Evolutionary conservation across 2,888 invertebrate genomes (phyloP), one percentile per base, ranked within the genome.

Genomic region (Creontiades dilutus): DNA sequence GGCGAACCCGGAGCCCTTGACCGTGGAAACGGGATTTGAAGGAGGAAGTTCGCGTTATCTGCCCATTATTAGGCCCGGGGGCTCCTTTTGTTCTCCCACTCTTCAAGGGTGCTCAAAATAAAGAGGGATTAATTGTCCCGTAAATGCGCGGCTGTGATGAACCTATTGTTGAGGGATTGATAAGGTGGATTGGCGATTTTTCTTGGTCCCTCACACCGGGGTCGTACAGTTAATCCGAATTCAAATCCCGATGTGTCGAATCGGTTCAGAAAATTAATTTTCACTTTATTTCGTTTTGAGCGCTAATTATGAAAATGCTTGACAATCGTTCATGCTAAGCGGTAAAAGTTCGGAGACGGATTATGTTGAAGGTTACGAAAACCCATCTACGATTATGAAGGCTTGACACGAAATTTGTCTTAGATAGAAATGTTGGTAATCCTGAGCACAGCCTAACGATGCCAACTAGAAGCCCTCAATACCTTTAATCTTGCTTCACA

Each of bases 41-140:
- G 82, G 23, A 82, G 82, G 82, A 82, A 82, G 82, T 82, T 52
- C 82, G 82, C 82, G 47, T 82, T 82, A 82, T 68, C 68, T 68
- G 68, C 23, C 68, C 68, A 68, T 68, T 68, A 68, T 68, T 68
- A 68, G 23, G 68, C 23, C 23, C 23, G 11, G 11, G 19, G 19
- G 68, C 23, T 23, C 68, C 68, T 68, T 68, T 68, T 68, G 68
- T 68, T 68, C 23, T 68, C 27, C 68, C 27, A 23, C 68, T n/a
- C n/a, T 68, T 68, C 68, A 68, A 68, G 68, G 68, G 68, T 68
- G 68, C 23, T 23, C 19, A 68, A 23, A 19, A 68, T 68, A 23
- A 27, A 68, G 68, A 68, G 27, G 68, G 23, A 23, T 68, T 68
- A 68, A 68, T 68, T 68, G 12, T 68, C 68, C 68, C 7, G 68